Evolutionary conservation across 2,797 vertebrate species (phyloP).

Genomic region (Nannoperca australis): DNA sequence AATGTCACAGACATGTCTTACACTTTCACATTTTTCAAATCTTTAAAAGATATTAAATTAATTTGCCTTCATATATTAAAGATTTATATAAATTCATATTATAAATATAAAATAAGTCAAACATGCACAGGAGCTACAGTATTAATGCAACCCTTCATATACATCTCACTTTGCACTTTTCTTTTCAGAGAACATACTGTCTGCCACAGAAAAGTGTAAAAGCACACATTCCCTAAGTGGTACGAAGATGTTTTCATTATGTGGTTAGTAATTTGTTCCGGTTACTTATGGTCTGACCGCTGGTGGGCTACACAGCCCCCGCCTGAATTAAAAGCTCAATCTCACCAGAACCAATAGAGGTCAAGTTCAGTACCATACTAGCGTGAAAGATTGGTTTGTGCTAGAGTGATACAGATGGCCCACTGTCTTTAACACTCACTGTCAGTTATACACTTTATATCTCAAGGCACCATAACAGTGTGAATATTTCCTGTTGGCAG

Average conservation of each 20-base stretch:
- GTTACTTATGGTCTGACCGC: slow-evolving; percentile 41
- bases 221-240: slow-evolving; percentile 31
- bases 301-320: slow-evolving; percentile 46
- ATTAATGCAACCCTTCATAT: background rate
- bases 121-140: background rate
- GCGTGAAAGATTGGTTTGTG: slow-evolving; percentile 34
- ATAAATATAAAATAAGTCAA: background rate
- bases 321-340: slow-evolving; percentile 61
- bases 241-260: slow-evolving; percentile 48
- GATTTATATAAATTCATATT: background rate
- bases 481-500: slow-evolving; percentile 61
- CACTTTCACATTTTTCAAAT: background rate
- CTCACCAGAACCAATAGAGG: slow-evolving; percentile 49
- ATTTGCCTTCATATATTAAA: background rate
- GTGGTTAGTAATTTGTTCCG: slow-evolving; percentile 46
- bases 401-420: slow-evolving; percentile 61
- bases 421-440: slow-evolving; percentile 54
- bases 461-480: slow-evolving; percentile 46
- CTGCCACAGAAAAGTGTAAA: background rate
- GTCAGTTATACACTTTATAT: slow-evolving; percentile 51
- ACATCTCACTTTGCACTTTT: background rate
- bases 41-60: background rate
- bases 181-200: slow-evolving; percentile 3
- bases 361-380: slow-evolving; percentile 40
- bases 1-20: background rate